Evolutionary conservation across 37 sponge, comb jelly and placozoan species (phyloP).

Genomic region (Hormiphora californensis): DNA sequence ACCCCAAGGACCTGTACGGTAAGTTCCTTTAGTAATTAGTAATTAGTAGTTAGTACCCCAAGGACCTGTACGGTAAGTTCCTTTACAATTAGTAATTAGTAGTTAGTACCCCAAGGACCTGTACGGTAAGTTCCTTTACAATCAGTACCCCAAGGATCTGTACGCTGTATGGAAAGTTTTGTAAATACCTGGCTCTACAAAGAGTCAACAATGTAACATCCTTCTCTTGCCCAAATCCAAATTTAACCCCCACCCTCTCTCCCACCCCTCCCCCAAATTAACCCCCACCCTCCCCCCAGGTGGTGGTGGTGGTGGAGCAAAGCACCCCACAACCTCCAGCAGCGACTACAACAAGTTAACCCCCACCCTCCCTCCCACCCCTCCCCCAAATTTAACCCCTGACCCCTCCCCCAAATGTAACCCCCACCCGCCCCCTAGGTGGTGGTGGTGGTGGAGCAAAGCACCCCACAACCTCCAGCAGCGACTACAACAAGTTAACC

Average conservation of each 20-base stretch:
- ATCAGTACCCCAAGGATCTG: conserved; percentile 19
- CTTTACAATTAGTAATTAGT: no score
- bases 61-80: neutral
- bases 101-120: conserved; percentile 10
- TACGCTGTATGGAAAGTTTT: no score
- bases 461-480: no score
- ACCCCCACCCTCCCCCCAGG: neutral
- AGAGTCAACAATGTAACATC: no score
- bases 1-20: conserved; percentile 6
- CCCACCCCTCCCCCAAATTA: neutral
- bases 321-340: no score
- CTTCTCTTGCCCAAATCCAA: no score
- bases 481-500: neutral
- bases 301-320: neutral
- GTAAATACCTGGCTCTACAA: no score
- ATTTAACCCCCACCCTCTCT: no score
- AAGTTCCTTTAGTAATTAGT: no score
- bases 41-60: no score
- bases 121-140: no score
- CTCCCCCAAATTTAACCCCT: neutral
- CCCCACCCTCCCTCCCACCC: no score
- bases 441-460: neutral
- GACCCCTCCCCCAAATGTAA: neutral
- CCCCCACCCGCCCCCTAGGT: neutral
- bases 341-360: neutral